phyloP scores from a whole-genome alignment of 2,113 vertebrate species.

The Thunnus thynnus region DNA sequence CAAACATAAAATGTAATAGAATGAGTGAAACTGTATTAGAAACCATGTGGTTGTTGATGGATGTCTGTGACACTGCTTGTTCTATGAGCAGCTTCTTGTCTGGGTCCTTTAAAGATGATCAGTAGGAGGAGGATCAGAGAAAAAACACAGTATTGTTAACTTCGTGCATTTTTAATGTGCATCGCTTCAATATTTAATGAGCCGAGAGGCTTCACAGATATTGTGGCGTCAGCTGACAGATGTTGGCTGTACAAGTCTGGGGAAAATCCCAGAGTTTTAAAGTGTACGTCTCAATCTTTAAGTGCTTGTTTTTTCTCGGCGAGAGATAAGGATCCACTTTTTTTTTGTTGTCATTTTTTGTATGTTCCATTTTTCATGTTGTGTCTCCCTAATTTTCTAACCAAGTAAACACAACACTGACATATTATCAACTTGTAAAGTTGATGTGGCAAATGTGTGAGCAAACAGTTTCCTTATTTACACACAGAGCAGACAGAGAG shows the following conservation, averaged over 20 bases:
- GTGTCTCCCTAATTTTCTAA: background rate
- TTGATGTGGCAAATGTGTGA: background rate
- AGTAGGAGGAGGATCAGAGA: constrained; percentile 50
- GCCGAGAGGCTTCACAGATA: constrained; percentile 43
- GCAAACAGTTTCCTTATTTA: background rate
- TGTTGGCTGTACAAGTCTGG: constrained; percentile 12
- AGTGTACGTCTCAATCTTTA: constrained; percentile 27
- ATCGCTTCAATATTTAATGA: constrained; percentile 74
- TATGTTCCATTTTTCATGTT: background rate
- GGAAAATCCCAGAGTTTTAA: constrained; percentile 9
- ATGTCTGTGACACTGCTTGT: background rate
- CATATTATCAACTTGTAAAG: too few species aligned
- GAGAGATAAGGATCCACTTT: background rate
- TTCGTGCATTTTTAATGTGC: constrained; percentile 69
- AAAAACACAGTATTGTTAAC: constrained; percentile 67
- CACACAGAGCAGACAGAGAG: background rate
- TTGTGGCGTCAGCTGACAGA: constrained; percentile 44
- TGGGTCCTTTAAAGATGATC: constrained; percentile 45
- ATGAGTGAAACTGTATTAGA: background rate
- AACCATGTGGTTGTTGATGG: background rate
- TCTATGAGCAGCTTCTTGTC: constrained; percentile 10
- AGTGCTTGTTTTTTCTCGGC: background rate
- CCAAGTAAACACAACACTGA: too few species aligned
- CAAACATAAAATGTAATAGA: background rate
- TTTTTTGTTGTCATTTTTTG: background rate